phyloP scores from a whole-genome alignment of 2,888 invertebrate genomes.

The Phorcus lineatus region DNA sequence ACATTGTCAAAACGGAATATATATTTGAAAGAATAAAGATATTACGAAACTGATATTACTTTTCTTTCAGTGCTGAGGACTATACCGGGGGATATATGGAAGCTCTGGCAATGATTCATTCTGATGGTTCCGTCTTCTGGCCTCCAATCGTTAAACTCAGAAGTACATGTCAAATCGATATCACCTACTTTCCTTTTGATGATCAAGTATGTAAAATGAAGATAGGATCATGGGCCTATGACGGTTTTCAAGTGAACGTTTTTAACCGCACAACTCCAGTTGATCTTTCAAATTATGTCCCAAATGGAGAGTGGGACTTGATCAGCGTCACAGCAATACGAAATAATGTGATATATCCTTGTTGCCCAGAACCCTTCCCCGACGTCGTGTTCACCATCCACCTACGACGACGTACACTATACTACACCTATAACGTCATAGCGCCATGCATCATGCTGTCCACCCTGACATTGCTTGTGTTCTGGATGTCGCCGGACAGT shows the following conservation, averaged over 20 bases:
- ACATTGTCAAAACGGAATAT: background rate
- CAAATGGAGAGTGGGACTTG: constrained; percentile 74
- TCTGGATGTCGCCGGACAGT: constrained; percentile 76
- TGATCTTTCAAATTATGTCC: constrained; percentile 71
- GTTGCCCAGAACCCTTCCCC: constrained; percentile 73
- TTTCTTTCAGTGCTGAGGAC: constrained; percentile 52
- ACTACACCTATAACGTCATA: constrained; percentile 74
- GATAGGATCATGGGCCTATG: constrained; percentile 73
- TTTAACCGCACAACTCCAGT: constrained; percentile 63
- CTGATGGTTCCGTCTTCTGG: constrained; percentile 68
- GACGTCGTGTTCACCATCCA: constrained; percentile 77
- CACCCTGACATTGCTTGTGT: constrained; percentile 74
- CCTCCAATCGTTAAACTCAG: constrained; percentile 72
- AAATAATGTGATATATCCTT: constrained; percentile 71
- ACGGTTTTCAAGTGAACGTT: constrained; percentile 68
- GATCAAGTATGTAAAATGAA: constrained; percentile 68
- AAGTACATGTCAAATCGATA: constrained; percentile 69
- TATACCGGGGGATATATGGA: constrained; percentile 77
- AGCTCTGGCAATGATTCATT: constrained; percentile 77
- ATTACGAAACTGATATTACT: background rate
- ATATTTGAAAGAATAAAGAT: background rate
- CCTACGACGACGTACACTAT: constrained; percentile 76
- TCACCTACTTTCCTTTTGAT: constrained; percentile 66
- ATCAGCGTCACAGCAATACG: constrained; percentile 62
- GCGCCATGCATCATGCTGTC: constrained; percentile 76